Base-by-base conservation (phyloP, 2,113 vertebrate genomes). In the Desmodus rotundus region DNA sequence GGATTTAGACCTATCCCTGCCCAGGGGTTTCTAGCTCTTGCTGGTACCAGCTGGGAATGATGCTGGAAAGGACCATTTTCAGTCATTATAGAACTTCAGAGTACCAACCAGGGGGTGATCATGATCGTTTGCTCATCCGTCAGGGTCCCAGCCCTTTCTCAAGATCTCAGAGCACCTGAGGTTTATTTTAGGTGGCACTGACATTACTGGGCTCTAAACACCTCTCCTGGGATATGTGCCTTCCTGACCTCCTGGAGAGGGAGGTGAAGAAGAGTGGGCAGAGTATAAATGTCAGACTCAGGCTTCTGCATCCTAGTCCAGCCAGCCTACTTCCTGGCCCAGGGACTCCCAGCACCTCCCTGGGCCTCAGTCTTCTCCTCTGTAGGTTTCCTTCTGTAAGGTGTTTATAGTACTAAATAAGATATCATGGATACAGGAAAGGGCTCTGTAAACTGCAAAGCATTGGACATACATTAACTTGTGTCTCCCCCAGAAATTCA, bases 381-480 rank as follows among this genome's bases (percentile, higher is more conserved):
- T 31, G 36, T 16, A 33, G 7, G 6, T 22, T 65, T 38, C 31
- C 19, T 28, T 50, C 70, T 70, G 28, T 43, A 28, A 3, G 13
- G 11, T 11, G 13, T 9, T 22, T 31, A 15, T 4, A 41, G 26
- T 45, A 26, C 36, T 45, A 76, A 43, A n/a, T 47, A 65, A 31
- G 33, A 68, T 6, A 7, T 20, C 0, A 1, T 8, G 43, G 17
- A 36, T 15, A 15, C 12, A 7, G 1, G 26, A 22, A 47, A 72
- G 41, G 16, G 24, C 33, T 81, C 80, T 31, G 33, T 16, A 31
- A 33, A 15, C 36, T 8, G 38, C 12, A 17, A 41, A 85, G 41
- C 26, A 24, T 13, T 3, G 7, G 10, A 31, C 3, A 14, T 14
- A 15, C 0, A 1, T 20, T 58, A 10, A 58, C 24, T 41, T 12